Evolutionary conservation across 2,113 vertebrate species (phyloP), one percentile per base, ranked within the genome.

Genomic region (Chaenogobius annularis): DNA sequence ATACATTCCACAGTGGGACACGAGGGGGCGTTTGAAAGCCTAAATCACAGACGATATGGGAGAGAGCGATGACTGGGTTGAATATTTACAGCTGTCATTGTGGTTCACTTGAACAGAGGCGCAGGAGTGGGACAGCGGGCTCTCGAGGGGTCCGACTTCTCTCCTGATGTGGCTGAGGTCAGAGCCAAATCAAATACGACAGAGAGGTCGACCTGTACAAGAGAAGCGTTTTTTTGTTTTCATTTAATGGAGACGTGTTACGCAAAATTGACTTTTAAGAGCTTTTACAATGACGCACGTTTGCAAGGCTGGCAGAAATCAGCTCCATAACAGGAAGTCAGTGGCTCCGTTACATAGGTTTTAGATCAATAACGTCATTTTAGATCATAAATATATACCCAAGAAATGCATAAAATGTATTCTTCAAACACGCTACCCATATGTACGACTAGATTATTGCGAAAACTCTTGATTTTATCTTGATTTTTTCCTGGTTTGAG

Each of bases 11-110:
- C 9, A 12, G 52, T 14, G 22, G 52, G 7, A 5, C 19, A 23
- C 68, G 7, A 37, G 40, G 67, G 7, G 69, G 75, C 56, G 68
- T 61, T 55, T 52, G 14, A 44, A 61, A 1, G 35, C 40, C 23
- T 69, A 68, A 68, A 23, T 83, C 72, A 72, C 26, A 66, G 58
- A 9, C 1, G 68, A 35, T 66, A 35, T 69, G 14, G 17, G 58
- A 35, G 73, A 76, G 35, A 67, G 66, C 55, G 92, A 89, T 84
- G 81, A 89, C 87, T 92, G 61, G 59, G 72, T 75, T 40, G 44
- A 63, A 11, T 40, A 78, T 79, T 70, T 81, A 66, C 56, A 64
- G 65, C 66, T 20, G 44, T 13, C 66, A 22, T 63, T 26, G 19
- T 66, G 68, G 70, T 70, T 14, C 46, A 67, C 44, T 55, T 47